Evolutionary conservation across 2,797 vertebrate genomes (phyloP).

Genomic region (Enteromius trimaculatus): DNA sequence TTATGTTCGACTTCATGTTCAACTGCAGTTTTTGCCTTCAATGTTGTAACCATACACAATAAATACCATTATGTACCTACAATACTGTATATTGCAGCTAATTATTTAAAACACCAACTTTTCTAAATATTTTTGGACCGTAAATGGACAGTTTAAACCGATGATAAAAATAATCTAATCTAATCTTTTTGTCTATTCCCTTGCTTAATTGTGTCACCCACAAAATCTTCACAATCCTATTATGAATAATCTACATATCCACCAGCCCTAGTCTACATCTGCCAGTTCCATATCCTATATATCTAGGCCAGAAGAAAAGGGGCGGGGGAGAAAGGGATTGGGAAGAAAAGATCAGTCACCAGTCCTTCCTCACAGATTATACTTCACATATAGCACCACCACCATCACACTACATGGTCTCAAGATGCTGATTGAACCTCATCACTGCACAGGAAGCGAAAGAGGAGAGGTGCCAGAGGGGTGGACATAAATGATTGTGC

Average conservation of each 20-base stretch:
- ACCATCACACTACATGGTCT: not conserved
- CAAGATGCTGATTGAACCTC: not conserved
- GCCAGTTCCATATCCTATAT: slow-evolving; percentile 19
- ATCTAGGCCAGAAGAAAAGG: slow-evolving; percentile 39
- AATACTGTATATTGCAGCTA: too few relatives aligned
- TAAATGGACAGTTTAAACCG: not conserved
- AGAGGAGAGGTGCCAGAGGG: slow-evolving; percentile 5
- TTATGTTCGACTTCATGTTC: not conserved
- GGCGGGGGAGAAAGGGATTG: not conserved
- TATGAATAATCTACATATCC: not conserved
- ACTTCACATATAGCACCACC: not conserved
- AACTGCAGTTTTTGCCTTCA: too few relatives aligned
- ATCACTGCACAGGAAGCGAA: slow-evolving; percentile 25
- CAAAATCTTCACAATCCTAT: not conserved
- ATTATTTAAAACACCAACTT: too few relatives aligned
- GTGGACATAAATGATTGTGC: slow-evolving; percentile 23
- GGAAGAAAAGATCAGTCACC: slow-evolving; percentile 5
- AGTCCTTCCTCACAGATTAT: not conserved
- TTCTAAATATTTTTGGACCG: not conserved
- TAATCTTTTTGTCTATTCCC: not conserved
- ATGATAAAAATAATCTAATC: not conserved
- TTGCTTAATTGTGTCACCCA: not conserved
- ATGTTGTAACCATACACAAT: too few relatives aligned
- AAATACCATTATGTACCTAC: too few relatives aligned
- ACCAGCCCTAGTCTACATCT: not conserved